These are phyloP conservation scores for Athene cunicularia DNA, from an alignment of 2,113 vertebrate species.

Conservation along the genomic window DNA sequence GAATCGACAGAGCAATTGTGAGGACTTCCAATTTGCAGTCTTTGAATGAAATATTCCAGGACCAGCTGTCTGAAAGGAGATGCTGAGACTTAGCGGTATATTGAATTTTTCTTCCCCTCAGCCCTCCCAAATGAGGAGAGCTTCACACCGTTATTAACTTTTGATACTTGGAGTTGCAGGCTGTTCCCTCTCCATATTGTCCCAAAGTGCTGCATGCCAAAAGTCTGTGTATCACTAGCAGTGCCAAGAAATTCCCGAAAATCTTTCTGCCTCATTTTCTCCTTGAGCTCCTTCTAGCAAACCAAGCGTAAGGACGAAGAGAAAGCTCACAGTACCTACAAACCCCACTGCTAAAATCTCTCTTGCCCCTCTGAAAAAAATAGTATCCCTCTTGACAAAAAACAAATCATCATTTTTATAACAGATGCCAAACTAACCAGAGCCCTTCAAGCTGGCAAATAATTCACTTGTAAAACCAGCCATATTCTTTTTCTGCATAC, in stretches of 20 bases:
- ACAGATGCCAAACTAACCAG: background rate
- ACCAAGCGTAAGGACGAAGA: background rate
- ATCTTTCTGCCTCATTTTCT: background rate
- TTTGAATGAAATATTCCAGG: slow-evolving; percentile 1
- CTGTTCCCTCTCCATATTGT: background rate
- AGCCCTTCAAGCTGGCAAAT: background rate
- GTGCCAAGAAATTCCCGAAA: background rate
- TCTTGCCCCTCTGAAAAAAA: background rate
- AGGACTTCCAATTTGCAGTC: slow-evolving; percentile 13
- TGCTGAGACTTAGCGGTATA: background rate
- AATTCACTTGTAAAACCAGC: background rate
- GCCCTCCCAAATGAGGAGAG: background rate
- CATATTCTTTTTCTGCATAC: background rate
- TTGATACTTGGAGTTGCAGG: background rate
- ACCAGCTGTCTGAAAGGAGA: background rate
- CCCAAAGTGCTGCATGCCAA: background rate
- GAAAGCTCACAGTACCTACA: background rate
- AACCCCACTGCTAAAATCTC: background rate
- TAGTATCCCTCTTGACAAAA: background rate
- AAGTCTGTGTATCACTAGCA: background rate
- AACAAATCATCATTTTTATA: background rate
- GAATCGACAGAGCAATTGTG: background rate
- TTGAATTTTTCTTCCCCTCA: background rate
- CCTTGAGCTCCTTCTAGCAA: background rate
- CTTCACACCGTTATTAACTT: slow-evolving; percentile 17